Base-by-base conservation (phyloP, 2,888 invertebrate genomes). In the Calephelis perditalis region DNA sequence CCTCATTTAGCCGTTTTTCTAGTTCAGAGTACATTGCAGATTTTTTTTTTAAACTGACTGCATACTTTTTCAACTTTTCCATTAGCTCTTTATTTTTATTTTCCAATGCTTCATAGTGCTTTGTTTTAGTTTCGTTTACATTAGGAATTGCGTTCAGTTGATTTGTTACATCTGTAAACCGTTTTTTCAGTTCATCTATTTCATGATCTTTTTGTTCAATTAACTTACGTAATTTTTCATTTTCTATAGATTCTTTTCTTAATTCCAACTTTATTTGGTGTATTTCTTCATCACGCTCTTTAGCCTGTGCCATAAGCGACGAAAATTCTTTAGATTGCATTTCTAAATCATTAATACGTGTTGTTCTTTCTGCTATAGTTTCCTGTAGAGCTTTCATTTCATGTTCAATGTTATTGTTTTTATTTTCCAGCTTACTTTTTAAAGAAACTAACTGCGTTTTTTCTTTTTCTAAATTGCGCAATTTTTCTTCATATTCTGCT, bases 1-100 rank as follows among this genome's bases (percentile, higher is more conserved):
- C 72, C 65, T 85, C 82, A 45, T 73, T 72, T 46, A 82, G 73
- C 67, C 91, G 93, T 55, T 79, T 76, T 81, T 96, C 94, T 45
- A 95, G 78, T 66, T 96, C 94, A 45, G 92, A 86, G 68, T 93
- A 94, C 65, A 93, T 90, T 0, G 87, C 76, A 0, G 92, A 90
- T 73, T 95, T 96, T 75, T 95, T 96, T 77, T 96, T 96, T 9
- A 96, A 86, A 73, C 93, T 95, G 0, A 94, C 92, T 0, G 95
- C 96, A 71, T 95, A 93, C 73, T 96, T 96, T 73, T 96, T 96
- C 73, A 96, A 91, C 79, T 95, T 96, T 62, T 96, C 95, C 60
- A 94, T 78, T 65, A 95, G 92, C 58, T 94, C 93, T 71, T 93
- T 94, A 67, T 93, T 93, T 73, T 94, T 95, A 7, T 75, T 83